phyloP scores from a whole-genome alignment of 1,140 invertebrate genomes.

The Microplitis demolitor region DNA sequence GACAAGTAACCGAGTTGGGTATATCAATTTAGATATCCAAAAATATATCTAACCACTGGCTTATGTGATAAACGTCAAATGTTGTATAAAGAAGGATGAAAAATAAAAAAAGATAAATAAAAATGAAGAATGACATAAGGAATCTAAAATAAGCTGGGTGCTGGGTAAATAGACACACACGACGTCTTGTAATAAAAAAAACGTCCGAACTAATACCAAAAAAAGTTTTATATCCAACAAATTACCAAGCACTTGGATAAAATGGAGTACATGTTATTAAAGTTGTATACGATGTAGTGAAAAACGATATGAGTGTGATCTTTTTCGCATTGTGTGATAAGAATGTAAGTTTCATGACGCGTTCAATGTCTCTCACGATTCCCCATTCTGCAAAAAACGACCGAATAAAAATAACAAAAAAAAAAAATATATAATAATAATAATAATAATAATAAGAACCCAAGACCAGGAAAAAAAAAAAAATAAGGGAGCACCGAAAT shows the following conservation, averaged over 20 bases:
- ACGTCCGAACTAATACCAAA: background rate
- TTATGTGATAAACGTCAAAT: constrained; percentile 26
- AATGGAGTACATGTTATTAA: too few species aligned
- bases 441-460: background rate
- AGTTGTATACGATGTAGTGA: background rate
- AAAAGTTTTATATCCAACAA: background rate
- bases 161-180: background rate
- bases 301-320: background rate
- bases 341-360: constrained; percentile 16
- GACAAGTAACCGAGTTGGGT: constrained; percentile 27
- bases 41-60: constrained; percentile 29
- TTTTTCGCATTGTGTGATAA: background rate
- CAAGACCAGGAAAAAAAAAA: constrained; percentile 29
- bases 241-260: background rate
- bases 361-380: constrained; percentile 28
- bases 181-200: background rate
- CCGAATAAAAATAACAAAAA: constrained; percentile 7
- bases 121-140: background rate
- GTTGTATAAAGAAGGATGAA: background rate
- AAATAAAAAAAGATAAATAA: background rate
- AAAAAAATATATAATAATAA: too few species aligned
- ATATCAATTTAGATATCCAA: constrained; percentile 32
- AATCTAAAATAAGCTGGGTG: background rate
- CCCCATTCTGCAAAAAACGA: constrained; percentile 22
- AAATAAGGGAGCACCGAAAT: constrained; percentile 29